phyloP scores from a whole-genome alignment of 2,113 vertebrate species.

The Sterrhoptilus dennistouni region DNA sequence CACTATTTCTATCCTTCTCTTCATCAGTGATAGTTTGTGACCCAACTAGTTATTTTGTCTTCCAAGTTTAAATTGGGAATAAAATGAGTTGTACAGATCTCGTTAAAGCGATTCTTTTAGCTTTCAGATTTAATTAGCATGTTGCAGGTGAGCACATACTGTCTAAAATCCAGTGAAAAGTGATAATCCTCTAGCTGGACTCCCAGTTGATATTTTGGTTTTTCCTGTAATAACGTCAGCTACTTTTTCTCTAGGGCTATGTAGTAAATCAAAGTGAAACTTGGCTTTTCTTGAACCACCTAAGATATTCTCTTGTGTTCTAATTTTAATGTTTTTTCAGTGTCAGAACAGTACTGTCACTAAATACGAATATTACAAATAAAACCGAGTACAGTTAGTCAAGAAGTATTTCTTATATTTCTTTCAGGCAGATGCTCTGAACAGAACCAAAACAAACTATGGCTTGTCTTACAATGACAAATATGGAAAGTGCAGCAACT shows the following conservation, averaged over 20 bases:
- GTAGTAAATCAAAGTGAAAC: neutral
- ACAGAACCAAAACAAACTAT: slow-evolving; percentile 65
- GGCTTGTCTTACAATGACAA: slow-evolving; percentile 85
- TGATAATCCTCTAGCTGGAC: neutral
- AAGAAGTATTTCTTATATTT: slow-evolving; percentile 4
- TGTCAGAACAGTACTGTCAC: neutral
- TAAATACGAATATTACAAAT: neutral
- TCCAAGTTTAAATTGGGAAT: neutral
- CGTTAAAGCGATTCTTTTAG: neutral
- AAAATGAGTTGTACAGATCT: neutral
- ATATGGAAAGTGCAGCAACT: slow-evolving; percentile 78
- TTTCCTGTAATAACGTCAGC: neutral
- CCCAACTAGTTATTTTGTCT: neutral
- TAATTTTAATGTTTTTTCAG: neutral
- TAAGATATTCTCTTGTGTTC: neutral
- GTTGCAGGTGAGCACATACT: neutral
- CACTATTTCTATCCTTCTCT: neutral
- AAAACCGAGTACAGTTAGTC: neutral
- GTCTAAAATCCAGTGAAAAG: neutral
- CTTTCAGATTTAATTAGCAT: neutral
- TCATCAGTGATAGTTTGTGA: neutral
- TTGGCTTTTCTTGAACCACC: neutral
- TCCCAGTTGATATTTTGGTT: neutral
- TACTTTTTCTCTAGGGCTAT: neutral
- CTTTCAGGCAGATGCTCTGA: slow-evolving; percentile 62